Percentiles rank a stretch among this genome's conserved stretches.
Evolutionary conservation across 2,797 vertebrate genomes (phyloP).

Genomic region (Vespertilio murinus): DNA sequence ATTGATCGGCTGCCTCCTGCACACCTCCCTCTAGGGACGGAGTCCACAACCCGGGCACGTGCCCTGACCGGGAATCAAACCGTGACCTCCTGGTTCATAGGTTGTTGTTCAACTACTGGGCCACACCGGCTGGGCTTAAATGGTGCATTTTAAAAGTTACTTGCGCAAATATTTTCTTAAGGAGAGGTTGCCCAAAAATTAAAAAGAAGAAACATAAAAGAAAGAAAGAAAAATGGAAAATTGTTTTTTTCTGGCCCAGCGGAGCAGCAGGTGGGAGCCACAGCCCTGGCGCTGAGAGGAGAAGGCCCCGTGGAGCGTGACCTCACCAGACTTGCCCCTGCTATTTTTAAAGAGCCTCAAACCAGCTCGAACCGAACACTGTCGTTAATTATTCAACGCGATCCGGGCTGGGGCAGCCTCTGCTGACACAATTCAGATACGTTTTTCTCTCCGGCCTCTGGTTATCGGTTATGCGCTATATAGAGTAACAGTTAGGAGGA

Average conservation of each 20-base stretch:
- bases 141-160: neutral
- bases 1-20: too few species aligned
- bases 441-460: slow-evolving; percentile 21
- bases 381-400: slow-evolving; percentile 61
- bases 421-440: slow-evolving; percentile 12
- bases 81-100: too few species aligned
- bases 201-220: neutral
- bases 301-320: neutral
- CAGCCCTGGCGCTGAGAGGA: neutral
- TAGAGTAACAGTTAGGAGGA: slow-evolving; percentile 55
- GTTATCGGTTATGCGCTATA: slow-evolving; percentile 52
- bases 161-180: neutral
- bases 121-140: neutral
- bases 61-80: too few species aligned
- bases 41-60: too few species aligned
- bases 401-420: neutral
- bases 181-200: neutral
- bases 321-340: neutral
- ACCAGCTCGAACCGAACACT: neutral
- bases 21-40: too few species aligned
- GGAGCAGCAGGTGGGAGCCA: neutral
- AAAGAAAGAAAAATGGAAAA: neutral
- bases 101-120: too few species aligned
- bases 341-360: slow-evolving; percentile 25
- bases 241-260: neutral